phyloP scores from a whole-genome alignment of 2,888 invertebrate genomes.

The Chymomyza caudatula region DNA sequence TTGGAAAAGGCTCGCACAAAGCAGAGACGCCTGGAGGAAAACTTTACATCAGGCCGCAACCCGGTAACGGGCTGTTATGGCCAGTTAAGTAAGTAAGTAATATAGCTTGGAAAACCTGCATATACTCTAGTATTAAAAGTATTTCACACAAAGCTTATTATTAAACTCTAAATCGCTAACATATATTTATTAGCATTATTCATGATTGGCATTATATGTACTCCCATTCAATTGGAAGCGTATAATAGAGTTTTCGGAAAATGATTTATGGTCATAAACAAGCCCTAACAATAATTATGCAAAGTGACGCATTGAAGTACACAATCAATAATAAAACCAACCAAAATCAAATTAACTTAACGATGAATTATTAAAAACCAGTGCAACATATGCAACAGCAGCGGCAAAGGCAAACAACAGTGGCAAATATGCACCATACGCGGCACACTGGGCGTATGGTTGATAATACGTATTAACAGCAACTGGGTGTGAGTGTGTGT shows the following conservation, averaged over 20 bases:
- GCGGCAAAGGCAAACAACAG: slow-evolving; percentile 7
- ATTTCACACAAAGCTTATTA: no score
- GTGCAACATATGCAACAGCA: slow-evolving; percentile 17
- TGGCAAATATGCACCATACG: slow-evolving; percentile 30
- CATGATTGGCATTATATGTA: no score
- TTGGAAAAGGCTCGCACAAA: no score
- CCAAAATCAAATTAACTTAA: slow-evolving; percentile 39
- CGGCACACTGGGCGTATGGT: slow-evolving; percentile 23
- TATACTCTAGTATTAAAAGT: no score
- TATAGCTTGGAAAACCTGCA: no score
- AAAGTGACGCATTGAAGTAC: no score
- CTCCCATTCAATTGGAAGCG: not conserved
- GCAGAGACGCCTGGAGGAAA: no score
- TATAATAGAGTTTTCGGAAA: not conserved
- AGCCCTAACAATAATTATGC: not conserved
- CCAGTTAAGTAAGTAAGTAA: no score
- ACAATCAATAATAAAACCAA: no score
- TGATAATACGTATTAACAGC: slow-evolving; percentile 2
- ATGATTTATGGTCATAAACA: slow-evolving; percentile 27
- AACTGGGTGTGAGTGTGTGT: not conserved
- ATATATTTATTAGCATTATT: not conserved
- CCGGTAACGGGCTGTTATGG: no score
- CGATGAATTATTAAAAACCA: slow-evolving; percentile 40
- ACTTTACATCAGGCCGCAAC: no score
- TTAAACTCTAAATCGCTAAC: no score